Evolutionary conservation across 2,797 vertebrate genomes (phyloP).

Genomic region (Paratrypauchen microcephalus): DNA sequence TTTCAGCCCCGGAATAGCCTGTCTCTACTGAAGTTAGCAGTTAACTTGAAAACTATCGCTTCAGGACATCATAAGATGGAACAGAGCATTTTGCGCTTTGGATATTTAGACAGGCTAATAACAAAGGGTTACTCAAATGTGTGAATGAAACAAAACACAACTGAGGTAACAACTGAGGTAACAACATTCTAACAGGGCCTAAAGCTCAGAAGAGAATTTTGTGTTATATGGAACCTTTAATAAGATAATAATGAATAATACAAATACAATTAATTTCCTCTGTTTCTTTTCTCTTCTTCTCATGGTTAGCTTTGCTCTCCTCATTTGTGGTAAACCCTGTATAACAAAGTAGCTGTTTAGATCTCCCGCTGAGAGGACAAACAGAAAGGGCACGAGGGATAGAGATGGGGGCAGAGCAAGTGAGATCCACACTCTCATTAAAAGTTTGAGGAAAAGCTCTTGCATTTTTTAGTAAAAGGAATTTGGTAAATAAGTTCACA

Average conservation of each 20-base stretch:
- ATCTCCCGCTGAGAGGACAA: conserved; percentile 52
- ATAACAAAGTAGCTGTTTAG: conserved; percentile 52
- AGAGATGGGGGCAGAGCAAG: conserved; percentile 30
- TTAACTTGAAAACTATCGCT: no score
- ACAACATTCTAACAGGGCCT: no score
- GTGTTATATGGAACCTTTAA: no score
- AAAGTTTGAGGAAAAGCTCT: conserved; percentile 53
- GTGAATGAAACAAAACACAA: no score
- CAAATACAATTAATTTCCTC: conserved; percentile 28
- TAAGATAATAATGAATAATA: conserved; percentile 10
- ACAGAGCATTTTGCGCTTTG: no score
- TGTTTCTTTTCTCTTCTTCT: conserved; percentile 20
- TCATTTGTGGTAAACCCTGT: conserved; percentile 42
- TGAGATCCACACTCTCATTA: conserved; percentile 57
- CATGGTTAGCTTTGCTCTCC: conserved; percentile 23
- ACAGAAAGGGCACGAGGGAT: conserved; percentile 43
- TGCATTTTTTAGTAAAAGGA: conserved; percentile 58
- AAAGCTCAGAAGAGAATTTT: no score
- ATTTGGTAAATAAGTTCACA: conserved; percentile 54
- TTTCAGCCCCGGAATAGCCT: no score
- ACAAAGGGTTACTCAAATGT: no score
- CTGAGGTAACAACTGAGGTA: no score
- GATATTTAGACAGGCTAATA: no score
- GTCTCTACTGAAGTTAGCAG: no score
- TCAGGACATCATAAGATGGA: no score